phyloP scores from a whole-genome alignment of 2,888 invertebrate species.

The Aethes cnicana region DNA sequence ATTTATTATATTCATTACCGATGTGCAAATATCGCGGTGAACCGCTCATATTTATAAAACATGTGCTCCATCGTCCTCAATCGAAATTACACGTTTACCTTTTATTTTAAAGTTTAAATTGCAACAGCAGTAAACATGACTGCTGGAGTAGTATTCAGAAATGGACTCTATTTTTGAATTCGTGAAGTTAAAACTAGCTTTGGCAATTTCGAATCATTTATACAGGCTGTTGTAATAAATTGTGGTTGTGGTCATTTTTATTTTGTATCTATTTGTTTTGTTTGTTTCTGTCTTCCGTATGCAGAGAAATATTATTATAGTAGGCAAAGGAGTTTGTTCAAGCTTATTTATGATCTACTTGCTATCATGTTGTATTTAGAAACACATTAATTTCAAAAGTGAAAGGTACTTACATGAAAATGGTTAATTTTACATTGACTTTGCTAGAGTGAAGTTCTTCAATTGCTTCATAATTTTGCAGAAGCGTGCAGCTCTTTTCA shows the following conservation, averaged over 20 bases:
- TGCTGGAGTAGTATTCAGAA: background rate
- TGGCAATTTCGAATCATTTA: conserved; percentile 14
- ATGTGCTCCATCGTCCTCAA: background rate
- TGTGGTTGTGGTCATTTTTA: conserved; percentile 32
- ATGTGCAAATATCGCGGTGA: conserved; percentile 28
- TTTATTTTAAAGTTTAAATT: background rate
- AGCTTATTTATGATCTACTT: background rate
- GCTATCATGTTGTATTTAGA: background rate
- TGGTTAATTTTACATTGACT: too few species aligned
- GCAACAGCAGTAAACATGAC: background rate
- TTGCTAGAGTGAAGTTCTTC: too few species aligned
- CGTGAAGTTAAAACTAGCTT: background rate
- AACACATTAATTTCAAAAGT: too few species aligned
- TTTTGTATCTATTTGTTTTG: too few species aligned
- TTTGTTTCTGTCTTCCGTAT: background rate
- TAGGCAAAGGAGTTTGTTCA: too few species aligned
- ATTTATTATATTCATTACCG: conserved; percentile 25
- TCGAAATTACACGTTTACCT: background rate
- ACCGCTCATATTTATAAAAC: conserved; percentile 21
- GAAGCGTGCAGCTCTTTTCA: too few species aligned
- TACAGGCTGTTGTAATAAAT: conserved; percentile 37
- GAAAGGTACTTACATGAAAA: too few species aligned
- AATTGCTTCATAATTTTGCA: too few species aligned
- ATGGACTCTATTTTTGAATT: background rate
- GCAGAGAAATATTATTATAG: background rate